phyloP scores from a whole-genome alignment of 1,140 invertebrate species.

The Protaetia brevitarsis region DNA sequence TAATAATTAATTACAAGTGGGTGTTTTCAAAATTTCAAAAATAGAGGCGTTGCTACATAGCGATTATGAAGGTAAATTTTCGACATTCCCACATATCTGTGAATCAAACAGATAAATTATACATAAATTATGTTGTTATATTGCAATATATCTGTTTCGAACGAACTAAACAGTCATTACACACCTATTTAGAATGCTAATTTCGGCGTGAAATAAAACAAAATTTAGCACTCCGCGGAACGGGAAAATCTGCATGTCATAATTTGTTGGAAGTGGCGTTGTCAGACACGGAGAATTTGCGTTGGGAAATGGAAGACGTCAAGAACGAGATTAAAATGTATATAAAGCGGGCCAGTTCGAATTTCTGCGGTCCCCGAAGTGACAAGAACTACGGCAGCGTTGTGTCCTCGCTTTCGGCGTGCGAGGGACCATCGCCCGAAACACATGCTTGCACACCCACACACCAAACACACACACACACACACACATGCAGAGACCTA shows the following conservation, averaged over 20 bases:
- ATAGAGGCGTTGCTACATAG: too few relatives aligned
- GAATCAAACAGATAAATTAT: too few relatives aligned
- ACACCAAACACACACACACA: background rate
- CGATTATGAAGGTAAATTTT: too few relatives aligned
- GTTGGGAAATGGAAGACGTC: slow-evolving; percentile 7
- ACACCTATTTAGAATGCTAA: too few relatives aligned
- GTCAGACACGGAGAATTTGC: slow-evolving; percentile 13
- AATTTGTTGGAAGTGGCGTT: slow-evolving; percentile 10
- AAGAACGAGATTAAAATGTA: slow-evolving; percentile 1
- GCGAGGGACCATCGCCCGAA: background rate
- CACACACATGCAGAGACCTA: too few relatives aligned
- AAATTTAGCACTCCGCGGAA: background rate
- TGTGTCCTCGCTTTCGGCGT: background rate
- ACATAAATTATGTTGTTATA: too few relatives aligned
- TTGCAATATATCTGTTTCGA: too few relatives aligned
- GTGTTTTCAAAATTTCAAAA: too few relatives aligned
- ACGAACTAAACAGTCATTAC: too few relatives aligned
- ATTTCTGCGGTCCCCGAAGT: slow-evolving; percentile 2
- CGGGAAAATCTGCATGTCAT: background rate
- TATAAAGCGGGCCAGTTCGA: slow-evolving; percentile 1
- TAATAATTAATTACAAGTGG: too few relatives aligned
- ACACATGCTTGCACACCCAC: background rate
- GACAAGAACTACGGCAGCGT: background rate
- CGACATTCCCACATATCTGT: too few relatives aligned
- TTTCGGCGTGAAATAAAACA: too few relatives aligned